These are phyloP conservation scores for Watsonalla binaria DNA, from an alignment of 2,888 invertebrate species.

Conservation along the genomic window DNA sequence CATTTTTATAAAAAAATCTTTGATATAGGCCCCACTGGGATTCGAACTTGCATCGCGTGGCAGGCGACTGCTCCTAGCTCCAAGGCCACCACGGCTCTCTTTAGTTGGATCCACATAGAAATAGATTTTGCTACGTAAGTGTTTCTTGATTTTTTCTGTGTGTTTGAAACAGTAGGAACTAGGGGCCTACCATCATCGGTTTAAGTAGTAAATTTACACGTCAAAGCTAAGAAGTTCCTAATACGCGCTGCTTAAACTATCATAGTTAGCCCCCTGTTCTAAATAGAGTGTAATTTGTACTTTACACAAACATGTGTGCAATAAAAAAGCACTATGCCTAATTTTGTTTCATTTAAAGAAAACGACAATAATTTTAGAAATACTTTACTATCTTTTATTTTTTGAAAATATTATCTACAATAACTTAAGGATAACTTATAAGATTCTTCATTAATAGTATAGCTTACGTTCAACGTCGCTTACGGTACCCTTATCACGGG, in stretches of 20 bases:
- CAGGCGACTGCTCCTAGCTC: no score
- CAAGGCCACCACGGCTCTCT: no score
- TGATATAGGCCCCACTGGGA: no score
- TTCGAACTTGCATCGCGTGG: no score
- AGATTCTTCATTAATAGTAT: conserved; percentile 6
- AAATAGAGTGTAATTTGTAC: conserved; percentile 5
- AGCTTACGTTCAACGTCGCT: conserved; percentile 1
- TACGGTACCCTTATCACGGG: conserved; percentile 10
- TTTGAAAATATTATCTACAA: conserved; percentile 33
- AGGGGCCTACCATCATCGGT: conserved; percentile 7
- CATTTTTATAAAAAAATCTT: no score
- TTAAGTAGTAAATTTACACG: no score
- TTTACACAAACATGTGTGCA: conserved; percentile 23
- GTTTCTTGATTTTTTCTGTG: conserved; percentile 3
- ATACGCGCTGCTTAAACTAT: no score
- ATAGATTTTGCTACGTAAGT: conserved; percentile 1
- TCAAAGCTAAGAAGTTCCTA: no score
- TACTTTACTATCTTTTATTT: conserved; percentile 10
- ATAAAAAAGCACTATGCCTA: conserved; percentile 39
- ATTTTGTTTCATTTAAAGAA: conserved; percentile 4
- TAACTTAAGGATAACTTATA: conserved; percentile 30
- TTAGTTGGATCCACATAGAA: no score
- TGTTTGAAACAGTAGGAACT: conserved; percentile 8
- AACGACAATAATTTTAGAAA: conserved; percentile 17
- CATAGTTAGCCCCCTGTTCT: conserved; percentile 35